Base-by-base conservation (phyloP, 2,888 invertebrate species). In the Trissolcus japonicus region DNA sequence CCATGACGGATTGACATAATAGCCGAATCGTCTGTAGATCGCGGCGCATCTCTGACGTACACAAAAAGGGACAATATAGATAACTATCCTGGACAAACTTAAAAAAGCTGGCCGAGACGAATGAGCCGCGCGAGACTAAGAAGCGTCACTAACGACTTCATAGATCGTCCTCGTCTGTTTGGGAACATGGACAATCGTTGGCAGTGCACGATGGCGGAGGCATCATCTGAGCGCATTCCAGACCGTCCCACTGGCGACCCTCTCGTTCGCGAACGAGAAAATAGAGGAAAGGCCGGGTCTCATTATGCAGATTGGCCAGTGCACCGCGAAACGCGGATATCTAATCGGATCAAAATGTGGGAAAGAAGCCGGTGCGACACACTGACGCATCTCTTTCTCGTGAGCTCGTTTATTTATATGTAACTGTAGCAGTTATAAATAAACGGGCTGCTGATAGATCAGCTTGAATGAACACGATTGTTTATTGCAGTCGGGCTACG, bases 131-230 rank as follows among this genome's bases (percentile, higher is more conserved):
- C 68, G 73, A 76, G 76, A 69, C 69, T 68, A 66, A 77, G 71
- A 79, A 85, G 83, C 86, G 86, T 86, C 84, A 86, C 84, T 84
- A 87, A 86, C 83, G 84, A 84, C 86, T 85, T 86, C 83, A 86
- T 85, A 83, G 83, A 84, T 84, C 81, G 82, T 76, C 71, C 82
- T 83, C 80, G 82, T 69, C 69, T 66, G 77, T 78, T 67, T 68
- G 68, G 57, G 66, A 43, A 65, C 68, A 48, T 54, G 53, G 68
- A 79, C 55, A 60, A 76, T 66, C 61, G 71, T 66, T 66, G 76
- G 62, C 51, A 50, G 66, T 46, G 66, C 72, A 55, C 53, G 68
- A 72, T 67, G 62, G 72, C 63, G 50, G 55, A 66, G 73, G 71
- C 57, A 71, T 71, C 78, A 76, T 74, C 72, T 67, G 48, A 50